These are phyloP conservation scores for Agonopterix subpropinquella DNA, from an alignment of 2,888 invertebrate genomes.

Conservation along the genomic window DNA sequence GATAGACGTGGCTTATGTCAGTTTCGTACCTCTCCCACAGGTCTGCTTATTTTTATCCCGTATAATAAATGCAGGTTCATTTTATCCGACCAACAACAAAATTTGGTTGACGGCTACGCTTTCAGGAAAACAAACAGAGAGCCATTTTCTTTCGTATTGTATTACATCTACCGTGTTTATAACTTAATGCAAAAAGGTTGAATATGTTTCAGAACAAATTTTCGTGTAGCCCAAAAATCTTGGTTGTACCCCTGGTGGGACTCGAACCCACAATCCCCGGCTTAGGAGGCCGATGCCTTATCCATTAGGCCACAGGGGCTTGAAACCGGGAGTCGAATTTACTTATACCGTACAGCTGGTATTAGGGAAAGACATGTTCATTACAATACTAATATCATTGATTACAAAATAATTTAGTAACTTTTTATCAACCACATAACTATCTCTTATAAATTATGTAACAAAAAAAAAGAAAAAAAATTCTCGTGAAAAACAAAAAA, in stretches of 20 bases:
- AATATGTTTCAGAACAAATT: too few relatives aligned
- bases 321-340: conserved; percentile 34
- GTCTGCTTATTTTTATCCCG: neutral
- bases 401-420: neutral
- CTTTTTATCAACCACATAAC: neutral
- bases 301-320: conserved; percentile 86
- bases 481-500: conserved; percentile 33
- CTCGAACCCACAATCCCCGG: conserved; percentile 86
- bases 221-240: too few relatives aligned
- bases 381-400: neutral
- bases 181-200: neutral
- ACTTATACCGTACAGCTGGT: neutral
- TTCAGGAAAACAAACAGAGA: conserved; percentile 30
- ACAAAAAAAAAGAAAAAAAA: neutral
- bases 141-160: conserved; percentile 25
- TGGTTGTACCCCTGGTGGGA: conserved; percentile 77
- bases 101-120: conserved; percentile 20
- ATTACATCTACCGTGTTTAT: conserved; percentile 17
- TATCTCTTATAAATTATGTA: too few relatives aligned
- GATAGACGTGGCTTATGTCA: too few relatives aligned
- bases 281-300: conserved; percentile 87
- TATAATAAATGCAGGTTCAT: neutral
- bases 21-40: too few relatives aligned
- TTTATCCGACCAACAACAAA: conserved; percentile 9
- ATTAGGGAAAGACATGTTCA: too few relatives aligned